Conservation (phyloP, 2,113 vertebrate genomes). For the Sinocyclocheilus grahami region DNA sequence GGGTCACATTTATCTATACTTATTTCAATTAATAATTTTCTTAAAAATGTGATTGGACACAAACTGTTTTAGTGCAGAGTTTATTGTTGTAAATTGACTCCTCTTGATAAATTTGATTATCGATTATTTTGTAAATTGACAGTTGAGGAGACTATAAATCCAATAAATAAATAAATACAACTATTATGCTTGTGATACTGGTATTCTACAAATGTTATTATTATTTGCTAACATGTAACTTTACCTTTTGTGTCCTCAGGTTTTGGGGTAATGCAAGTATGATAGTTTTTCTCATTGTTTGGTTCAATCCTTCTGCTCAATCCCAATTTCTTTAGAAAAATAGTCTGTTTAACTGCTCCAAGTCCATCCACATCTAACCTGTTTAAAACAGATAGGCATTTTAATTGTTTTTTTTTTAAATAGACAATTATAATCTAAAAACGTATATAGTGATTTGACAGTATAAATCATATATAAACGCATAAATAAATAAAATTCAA, state of each 20-base stretch:
- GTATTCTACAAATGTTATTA: not conserved
- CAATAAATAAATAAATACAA: too few relatives aligned
- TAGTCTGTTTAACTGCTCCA: constrained; percentile 57
- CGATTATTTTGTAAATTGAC: not conserved
- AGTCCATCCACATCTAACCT: constrained; percentile 63
- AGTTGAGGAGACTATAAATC: not conserved
- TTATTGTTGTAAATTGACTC: not conserved
- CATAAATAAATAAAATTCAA: not conserved
- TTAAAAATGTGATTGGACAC: not conserved
- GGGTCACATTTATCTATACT: not conserved
- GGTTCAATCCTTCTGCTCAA: constrained; percentile 42
- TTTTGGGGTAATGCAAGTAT: not conserved
- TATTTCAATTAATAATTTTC: too few relatives aligned
- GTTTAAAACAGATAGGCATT: not conserved
- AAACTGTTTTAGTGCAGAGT: not conserved
- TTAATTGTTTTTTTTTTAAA: too few relatives aligned
- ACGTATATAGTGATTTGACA: not conserved
- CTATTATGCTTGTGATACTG: not conserved
- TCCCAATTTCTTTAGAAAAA: constrained; percentile 60
- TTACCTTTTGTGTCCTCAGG: constrained; percentile 25
- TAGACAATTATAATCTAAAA: not conserved
- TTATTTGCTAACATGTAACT: not conserved
- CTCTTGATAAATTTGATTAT: not conserved
- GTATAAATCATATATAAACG: not conserved
- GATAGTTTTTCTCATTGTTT: constrained; percentile 24